Conservation (phyloP, 1,140 invertebrate genomes). For the Schlechtendalia chinensis region DNA sequence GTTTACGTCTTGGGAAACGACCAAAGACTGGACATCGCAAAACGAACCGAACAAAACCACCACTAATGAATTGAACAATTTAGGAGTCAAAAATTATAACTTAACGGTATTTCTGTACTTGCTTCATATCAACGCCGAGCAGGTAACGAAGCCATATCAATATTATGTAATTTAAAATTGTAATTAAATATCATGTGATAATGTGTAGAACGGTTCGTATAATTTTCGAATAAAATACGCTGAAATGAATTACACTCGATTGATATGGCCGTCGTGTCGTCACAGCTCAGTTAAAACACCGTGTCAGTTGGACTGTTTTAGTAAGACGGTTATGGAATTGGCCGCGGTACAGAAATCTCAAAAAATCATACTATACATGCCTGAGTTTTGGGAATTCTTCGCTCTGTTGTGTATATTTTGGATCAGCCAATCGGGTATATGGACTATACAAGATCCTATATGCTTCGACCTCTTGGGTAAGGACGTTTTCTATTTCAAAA, state of each 20-base stretch:
- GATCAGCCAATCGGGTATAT: conserved; percentile 8
- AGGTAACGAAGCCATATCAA: neutral
- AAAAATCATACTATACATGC: neutral
- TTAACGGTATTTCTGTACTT: neutral
- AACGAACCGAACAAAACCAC: neutral
- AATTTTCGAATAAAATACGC: conserved; percentile 5
- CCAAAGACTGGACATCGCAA: neutral
- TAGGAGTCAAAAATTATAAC: neutral
- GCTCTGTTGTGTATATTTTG: conserved; percentile 20
- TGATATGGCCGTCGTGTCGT: neutral
- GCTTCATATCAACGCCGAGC: no score
- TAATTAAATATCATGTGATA: neutral
- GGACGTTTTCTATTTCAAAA: neutral
- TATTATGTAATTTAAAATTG: neutral
- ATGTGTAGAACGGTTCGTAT: neutral
- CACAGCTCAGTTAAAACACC: no score
- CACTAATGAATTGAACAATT: neutral
- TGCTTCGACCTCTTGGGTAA: conserved; percentile 35
- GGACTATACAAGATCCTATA: conserved; percentile 25
- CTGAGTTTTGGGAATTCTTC: conserved; percentile 25
- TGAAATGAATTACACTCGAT: neutral
- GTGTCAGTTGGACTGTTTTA: neutral
- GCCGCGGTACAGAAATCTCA: neutral
- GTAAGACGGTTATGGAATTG: neutral
- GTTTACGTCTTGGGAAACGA: neutral